Evolutionary conservation across 2,113 vertebrate species (phyloP).

Genomic region (Prietella phreatophila): DNA sequence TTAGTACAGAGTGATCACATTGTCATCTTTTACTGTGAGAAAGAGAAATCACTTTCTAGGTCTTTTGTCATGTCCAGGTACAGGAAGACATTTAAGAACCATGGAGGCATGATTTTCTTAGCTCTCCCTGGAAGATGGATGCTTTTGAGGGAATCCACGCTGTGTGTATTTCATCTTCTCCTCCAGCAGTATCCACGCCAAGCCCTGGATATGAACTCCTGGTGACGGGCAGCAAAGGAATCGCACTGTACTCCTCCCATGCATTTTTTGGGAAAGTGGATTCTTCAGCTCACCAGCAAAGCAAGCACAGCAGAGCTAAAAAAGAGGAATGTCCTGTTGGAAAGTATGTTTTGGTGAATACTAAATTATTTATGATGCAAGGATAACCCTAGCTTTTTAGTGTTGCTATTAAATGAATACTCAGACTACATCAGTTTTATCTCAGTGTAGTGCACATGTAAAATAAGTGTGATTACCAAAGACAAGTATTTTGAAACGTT

Average conservation of each 20-base stretch:
- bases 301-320: conserved; percentile 41
- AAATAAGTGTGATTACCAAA: background rate
- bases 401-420: background rate
- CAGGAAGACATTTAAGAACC: background rate
- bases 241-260: conserved; percentile 68
- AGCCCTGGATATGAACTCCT: conserved; percentile 70
- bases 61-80: background rate
- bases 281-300: conserved; percentile 11
- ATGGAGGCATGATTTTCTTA: background rate
- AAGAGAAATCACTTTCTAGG: background rate
- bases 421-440: background rate
- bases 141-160: conserved; percentile 73
- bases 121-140: conserved; percentile 62
- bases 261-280: conserved; percentile 65
- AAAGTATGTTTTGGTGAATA: conserved; percentile 51
- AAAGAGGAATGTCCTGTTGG: conserved; percentile 65
- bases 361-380: background rate
- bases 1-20: background rate
- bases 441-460: background rate
- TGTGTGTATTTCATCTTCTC: conserved; percentile 68
- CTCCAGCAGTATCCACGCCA: conserved; percentile 51
- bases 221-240: conserved; percentile 60
- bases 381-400: background rate
- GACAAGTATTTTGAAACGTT: background rate
- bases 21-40: background rate